Evolutionary conservation across 2,888 invertebrate genomes (phyloP).

Genomic region (Phalera bucephala): DNA sequence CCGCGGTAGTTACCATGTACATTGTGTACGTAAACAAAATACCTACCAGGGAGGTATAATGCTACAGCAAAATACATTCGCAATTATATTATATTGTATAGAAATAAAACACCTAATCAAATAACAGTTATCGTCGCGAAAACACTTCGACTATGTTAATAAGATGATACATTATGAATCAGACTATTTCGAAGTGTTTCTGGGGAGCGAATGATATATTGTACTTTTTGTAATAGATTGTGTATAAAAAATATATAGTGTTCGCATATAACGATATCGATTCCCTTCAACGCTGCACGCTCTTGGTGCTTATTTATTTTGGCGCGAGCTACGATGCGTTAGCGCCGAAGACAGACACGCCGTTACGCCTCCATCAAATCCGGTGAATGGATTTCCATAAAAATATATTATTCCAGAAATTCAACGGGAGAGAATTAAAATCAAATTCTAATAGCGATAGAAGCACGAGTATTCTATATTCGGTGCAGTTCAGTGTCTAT

Average conservation of each 20-base stretch:
- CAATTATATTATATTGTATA: constrained; percentile 16
- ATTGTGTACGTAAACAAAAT: constrained; percentile 38
- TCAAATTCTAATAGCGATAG: background rate
- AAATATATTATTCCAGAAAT: constrained; percentile 31
- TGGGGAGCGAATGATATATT: background rate
- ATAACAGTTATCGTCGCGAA: constrained; percentile 18
- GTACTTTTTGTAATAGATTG: background rate
- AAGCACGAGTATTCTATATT: no score
- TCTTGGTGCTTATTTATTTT: constrained; percentile 71
- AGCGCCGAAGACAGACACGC: constrained; percentile 70
- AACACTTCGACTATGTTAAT: constrained; percentile 1
- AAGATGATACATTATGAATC: background rate
- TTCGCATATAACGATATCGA: constrained; percentile 25
- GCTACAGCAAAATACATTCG: constrained; percentile 26
- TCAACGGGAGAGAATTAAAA: background rate
- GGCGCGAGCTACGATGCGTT: constrained; percentile 66
- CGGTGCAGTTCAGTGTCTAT: no score
- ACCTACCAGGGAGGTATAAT: constrained; percentile 24
- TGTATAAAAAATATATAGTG: constrained; percentile 2
- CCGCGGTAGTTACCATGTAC: constrained; percentile 40
- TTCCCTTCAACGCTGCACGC: constrained; percentile 36
- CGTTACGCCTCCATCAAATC: constrained; percentile 62
- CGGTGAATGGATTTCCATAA: constrained; percentile 55
- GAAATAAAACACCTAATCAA: constrained; percentile 47
- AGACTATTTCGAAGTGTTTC: background rate